Percentiles rank a stretch among this genome's conserved stretches.
These are phyloP conservation scores for Troides helena DNA, from an alignment of 2,888 invertebrate species.

Conservation along the genomic window DNA sequence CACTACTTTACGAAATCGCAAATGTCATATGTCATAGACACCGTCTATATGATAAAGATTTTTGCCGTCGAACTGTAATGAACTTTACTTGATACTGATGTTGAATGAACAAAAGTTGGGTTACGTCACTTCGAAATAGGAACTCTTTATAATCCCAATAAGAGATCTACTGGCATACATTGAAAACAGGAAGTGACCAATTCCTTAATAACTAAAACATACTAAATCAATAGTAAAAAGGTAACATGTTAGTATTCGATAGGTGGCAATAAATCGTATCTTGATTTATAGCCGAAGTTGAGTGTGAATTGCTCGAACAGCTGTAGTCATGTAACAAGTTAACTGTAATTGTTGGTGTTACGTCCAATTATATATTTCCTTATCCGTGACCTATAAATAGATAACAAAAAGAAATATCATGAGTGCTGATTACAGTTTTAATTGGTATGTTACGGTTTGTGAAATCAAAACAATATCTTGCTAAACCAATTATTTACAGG, in stretches of 20 bases:
- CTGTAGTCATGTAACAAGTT: background rate
- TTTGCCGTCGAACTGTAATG: background rate
- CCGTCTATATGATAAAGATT: conserved; percentile 7
- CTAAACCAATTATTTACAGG: background rate
- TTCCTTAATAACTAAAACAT: background rate
- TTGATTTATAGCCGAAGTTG: conserved; percentile 1
- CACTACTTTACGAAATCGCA: conserved; percentile 12
- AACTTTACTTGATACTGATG: conserved; percentile 3
- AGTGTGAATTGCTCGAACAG: background rate
- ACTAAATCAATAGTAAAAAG: background rate
- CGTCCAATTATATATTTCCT: background rate
- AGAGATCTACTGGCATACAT: background rate
- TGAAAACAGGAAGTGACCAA: background rate
- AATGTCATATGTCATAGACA: conserved; percentile 22
- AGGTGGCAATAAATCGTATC: background rate
- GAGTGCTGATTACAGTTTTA: background rate
- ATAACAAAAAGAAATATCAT: background rate
- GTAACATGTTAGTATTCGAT: conserved; percentile 1
- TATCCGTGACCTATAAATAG: background rate
- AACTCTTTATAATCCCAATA: no score
- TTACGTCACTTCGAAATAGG: no score
- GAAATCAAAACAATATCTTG: conserved; percentile 1
- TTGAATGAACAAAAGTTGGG: background rate
- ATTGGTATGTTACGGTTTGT: background rate
- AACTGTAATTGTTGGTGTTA: background rate